phyloP scores from a whole-genome alignment of 2,888 invertebrate genomes.

The Folsomia candida region DNA sequence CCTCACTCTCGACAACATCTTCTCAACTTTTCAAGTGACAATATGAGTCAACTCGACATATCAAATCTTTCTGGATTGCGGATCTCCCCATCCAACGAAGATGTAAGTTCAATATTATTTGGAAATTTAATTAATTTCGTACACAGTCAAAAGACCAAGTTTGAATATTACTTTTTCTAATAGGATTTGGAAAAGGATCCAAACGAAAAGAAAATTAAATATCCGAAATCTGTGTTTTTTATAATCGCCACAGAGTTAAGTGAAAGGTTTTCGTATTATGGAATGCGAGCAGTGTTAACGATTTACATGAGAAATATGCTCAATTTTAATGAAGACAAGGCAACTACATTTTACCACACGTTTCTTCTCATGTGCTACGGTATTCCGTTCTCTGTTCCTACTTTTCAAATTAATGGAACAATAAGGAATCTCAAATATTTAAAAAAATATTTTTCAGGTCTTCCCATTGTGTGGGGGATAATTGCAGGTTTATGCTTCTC shows the following conservation, averaged over 20 bases:
- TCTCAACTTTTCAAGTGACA: too few species aligned
- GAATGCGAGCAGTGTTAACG: conserved; percentile 94
- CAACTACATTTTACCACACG: conserved; percentile 84
- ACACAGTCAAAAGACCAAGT: too few species aligned
- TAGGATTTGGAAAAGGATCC: too few species aligned
- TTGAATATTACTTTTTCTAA: too few species aligned
- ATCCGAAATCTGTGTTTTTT: conserved; percentile 43
- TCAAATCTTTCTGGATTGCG: neutral
- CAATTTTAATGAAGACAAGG: conserved; percentile 67
- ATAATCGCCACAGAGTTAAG: conserved; percentile 44
- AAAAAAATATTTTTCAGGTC: too few species aligned
- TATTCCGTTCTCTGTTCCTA: too few species aligned
- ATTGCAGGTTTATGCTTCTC: too few species aligned
- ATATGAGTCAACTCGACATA: neutral
- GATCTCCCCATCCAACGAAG: neutral
- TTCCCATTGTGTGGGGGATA: conserved; percentile 85
- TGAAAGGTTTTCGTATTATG: conserved; percentile 86
- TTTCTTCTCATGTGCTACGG: conserved; percentile 88
- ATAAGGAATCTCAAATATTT: too few species aligned
- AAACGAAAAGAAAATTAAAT: conserved; percentile 29
- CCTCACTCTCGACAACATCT: too few species aligned
- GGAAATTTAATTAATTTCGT: too few species aligned
- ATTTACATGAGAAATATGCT: conserved; percentile 82
- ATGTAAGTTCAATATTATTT: too few species aligned
- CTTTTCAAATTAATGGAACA: too few species aligned